These are phyloP conservation scores for Thripadectes ignobilis DNA, from an alignment of 2,797 vertebrate genomes.

Conservation along the genomic window DNA sequence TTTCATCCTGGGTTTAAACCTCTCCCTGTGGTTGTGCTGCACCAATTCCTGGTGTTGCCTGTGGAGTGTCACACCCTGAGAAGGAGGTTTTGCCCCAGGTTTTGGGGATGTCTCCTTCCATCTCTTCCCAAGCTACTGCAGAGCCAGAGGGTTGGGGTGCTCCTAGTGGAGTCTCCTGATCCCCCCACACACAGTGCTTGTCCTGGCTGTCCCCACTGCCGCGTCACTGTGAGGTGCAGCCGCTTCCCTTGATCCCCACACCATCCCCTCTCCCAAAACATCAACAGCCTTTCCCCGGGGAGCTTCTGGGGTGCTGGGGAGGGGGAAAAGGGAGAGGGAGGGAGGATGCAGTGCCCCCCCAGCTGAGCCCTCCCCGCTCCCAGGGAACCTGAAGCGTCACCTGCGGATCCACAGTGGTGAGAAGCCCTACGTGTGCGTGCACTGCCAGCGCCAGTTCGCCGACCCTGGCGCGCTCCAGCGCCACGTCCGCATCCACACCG, in stretches of 20 bases:
- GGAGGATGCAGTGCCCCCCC: rapidly evolving
- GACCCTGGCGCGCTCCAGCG: conserved; percentile 95
- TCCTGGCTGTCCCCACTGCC: background rate
- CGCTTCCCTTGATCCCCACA: rapidly evolving
- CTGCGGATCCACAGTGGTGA: conserved; percentile 96
- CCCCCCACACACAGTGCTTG: rapidly evolving
- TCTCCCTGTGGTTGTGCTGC: rapidly evolving
- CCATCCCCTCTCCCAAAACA: background rate
- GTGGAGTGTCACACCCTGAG: rapidly evolving
- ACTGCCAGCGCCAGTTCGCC: conserved; percentile 95
- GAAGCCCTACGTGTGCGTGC: conserved; percentile 92
- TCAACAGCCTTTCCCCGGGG: background rate
- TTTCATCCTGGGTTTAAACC: background rate
- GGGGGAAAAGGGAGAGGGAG: background rate
- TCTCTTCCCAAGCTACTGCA: background rate
- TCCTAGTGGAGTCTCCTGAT: rapidly evolving
- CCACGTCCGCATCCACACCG: conserved; percentile 95
- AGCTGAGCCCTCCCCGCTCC: background rate
- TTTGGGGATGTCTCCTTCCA: rapidly evolving
- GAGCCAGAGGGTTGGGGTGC: background rate
- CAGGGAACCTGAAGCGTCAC: conserved; percentile 96
- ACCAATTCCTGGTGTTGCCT: rapidly evolving
- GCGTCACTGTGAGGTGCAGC: rapidly evolving
- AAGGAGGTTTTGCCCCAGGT: background rate
- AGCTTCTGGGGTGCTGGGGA: background rate